Base-by-base conservation (phyloP, 64 coral and sea anemone genomes). In the Anthopleura sola region DNA sequence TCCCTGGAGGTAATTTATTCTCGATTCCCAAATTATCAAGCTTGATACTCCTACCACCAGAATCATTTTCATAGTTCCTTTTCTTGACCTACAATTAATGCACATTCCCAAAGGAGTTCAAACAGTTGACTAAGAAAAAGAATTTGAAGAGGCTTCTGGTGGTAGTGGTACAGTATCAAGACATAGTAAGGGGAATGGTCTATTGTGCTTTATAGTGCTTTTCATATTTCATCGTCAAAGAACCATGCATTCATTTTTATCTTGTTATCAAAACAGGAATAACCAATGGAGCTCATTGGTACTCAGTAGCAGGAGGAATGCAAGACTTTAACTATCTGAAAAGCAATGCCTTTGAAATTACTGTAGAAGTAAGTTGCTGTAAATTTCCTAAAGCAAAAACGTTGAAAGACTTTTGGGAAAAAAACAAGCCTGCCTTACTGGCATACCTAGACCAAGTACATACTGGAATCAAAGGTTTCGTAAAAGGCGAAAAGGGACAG, bases 251-350 rank as follows among this genome's bases (percentile, higher is more conserved):
- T 80, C 3, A 68, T 86, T 75, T 75, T 10, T 55, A 12, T 8
- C 12, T 57, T 24, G 54, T 37, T 78, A 58, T 50, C 21, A 48
- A 21, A 56, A 2, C 29, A 99, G 97, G 97, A 79, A 99, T 99
- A 40, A 99, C 97, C 2, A 99, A 99, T 87, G 97, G 97, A 78
- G 97, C 97, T 0, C 24, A 87, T 15, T 99, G 97, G 97, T 99
- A 99, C 37, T 77, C 89, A 0, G 92, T 99, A 0, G 78, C 86
- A 28, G 97, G 97, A 15, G 97, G 97, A 36, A 99, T 99, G 97
- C 97, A 99, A 37, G 97, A 99, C 39, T 99, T 90, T 40, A 99
- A 99, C 90, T 96, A 96, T 26, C 77, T 96, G 46, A 57, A 92
- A 3, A 84, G 75, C 37, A 96, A 91, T 60, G 49, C 75, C 31